Base-by-base conservation (phyloP, 2,113 vertebrate genomes). In the Malurus cyaneus region DNA sequence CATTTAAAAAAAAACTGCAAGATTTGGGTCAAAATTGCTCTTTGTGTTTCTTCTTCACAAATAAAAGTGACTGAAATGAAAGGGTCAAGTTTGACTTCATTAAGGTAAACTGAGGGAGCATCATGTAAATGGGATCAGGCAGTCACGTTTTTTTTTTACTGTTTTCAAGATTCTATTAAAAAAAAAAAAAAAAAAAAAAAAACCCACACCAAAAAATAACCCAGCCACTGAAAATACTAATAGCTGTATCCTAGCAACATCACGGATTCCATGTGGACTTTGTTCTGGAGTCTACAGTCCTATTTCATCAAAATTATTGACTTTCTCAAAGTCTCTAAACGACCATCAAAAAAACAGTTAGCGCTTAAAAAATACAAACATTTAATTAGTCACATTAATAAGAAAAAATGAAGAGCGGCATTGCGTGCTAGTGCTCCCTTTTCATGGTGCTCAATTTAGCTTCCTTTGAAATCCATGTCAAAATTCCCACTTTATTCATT, bases 241-340 rank as follows among this genome's bases (percentile, higher is more conserved):
- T 97, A 92, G 77, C 94, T 90, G 94, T 97, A 96, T 97, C 96
- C 94, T 97, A 95, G 95, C 94, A 97, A 97, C 94, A 80, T 46
- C 82, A 94, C 92, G 15, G 88, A 95, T 96, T 96, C 95, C 94
- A 86, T 96, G 96, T 92, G 95, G 95, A 96, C 94, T 95, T 97
- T 96, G 96, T 94, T 97, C 96, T 96, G 94, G 92, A 90, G 93
- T 86, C 85, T 97, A 93, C 88, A 93, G 89, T 71, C 88, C 94
- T 94, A 74, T 96, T 96, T 94, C 92, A 96, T 95, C 96, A 95
- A 90, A 88, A 96, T 96, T 94, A 96, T 93, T 94, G 95, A 95
- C 96, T 96, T 96, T 93, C 92, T 95, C 92, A 59, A 93, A 96
- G 94, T 94, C 95, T 96, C 96, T 92, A 93, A 96, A 96, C 71